Evolutionary conservation across 1,140 invertebrate genomes (phyloP).

Genomic region (Caenorhabditis inopinata): DNA sequence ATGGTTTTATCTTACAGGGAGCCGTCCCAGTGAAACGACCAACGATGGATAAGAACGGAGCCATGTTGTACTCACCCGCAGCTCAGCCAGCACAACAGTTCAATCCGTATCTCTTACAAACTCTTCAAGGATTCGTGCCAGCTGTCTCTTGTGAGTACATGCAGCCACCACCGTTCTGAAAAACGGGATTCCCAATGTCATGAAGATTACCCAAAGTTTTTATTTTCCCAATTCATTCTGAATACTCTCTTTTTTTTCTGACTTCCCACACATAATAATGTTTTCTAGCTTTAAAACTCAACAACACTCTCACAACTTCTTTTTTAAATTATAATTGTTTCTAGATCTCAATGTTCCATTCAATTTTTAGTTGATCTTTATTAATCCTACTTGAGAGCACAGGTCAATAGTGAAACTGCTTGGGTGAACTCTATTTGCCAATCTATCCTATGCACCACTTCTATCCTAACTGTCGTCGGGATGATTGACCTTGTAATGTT

Average conservation of each 20-base stretch:
- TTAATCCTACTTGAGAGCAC: neutral
- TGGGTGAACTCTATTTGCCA: neutral
- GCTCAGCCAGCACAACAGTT: slow-evolving; percentile 38
- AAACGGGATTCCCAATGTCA: no score
- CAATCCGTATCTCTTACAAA: slow-evolving; percentile 53
- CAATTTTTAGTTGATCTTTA: neutral
- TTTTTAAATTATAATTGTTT: slow-evolving; percentile 9
- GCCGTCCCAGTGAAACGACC: slow-evolving; percentile 49
- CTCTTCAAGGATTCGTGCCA: slow-evolving; percentile 53
- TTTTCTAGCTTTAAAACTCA: neutral
- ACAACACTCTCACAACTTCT: neutral
- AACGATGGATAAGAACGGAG: slow-evolving; percentile 55
- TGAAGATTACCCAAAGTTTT: no score
- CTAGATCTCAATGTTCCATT: neutral
- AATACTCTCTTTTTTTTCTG: neutral
- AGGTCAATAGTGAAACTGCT: neutral
- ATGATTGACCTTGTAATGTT: slow-evolving; percentile 35
- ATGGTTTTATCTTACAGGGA: slow-evolving; percentile 38
- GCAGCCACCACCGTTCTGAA: slow-evolving; percentile 27
- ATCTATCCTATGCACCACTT: slow-evolving; percentile 17
- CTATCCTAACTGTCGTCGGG: slow-evolving; percentile 9
- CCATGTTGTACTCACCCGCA: slow-evolving; percentile 17
- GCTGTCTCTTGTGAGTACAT: slow-evolving; percentile 56
- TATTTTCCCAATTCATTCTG: no score
- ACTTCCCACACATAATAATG: neutral